Evolutionary conservation across 2,888 invertebrate genomes (phyloP).

Genomic region (Iselma pallidipennis): DNA sequence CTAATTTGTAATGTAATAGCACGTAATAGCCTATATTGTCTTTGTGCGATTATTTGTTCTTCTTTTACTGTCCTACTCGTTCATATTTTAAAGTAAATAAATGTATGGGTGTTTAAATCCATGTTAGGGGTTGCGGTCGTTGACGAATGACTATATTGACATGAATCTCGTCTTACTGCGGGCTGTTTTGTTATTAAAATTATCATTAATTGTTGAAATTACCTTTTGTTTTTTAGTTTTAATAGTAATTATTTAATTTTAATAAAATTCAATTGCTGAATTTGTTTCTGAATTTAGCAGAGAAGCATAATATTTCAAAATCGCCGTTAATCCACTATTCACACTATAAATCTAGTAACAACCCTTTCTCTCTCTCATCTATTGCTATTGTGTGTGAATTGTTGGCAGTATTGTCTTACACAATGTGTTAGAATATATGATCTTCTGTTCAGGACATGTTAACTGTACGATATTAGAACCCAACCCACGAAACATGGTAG

Average conservation of each 20-base stretch:
- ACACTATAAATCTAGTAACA: conserved; percentile 33
- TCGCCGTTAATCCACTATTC: neutral
- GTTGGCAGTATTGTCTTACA: conserved; percentile 43
- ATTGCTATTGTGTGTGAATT: conserved; percentile 40
- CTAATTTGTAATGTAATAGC: no score
- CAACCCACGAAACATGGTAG: neutral
- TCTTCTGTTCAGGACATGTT: conserved; percentile 47
- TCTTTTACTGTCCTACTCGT: no score
- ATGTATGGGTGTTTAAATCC: no score
- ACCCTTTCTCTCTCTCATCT: conserved; percentile 27
- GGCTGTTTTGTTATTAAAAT: neutral
- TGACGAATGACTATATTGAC: no score
- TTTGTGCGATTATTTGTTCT: no score
- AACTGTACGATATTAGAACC: conserved; percentile 41
- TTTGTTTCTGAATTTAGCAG: no score
- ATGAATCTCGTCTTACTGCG: conserved; percentile 3
- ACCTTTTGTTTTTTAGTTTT: no score
- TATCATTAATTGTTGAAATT: no score
- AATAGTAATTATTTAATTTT: neutral
- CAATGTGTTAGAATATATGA: conserved; percentile 46
- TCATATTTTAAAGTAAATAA: no score
- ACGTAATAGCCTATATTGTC: no score
- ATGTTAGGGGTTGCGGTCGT: conserved; percentile 17
- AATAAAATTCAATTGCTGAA: neutral
- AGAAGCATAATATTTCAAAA: no score